Evolutionary conservation across 2,888 invertebrate genomes (phyloP).

Genomic region (Catocala sponsa): DNA sequence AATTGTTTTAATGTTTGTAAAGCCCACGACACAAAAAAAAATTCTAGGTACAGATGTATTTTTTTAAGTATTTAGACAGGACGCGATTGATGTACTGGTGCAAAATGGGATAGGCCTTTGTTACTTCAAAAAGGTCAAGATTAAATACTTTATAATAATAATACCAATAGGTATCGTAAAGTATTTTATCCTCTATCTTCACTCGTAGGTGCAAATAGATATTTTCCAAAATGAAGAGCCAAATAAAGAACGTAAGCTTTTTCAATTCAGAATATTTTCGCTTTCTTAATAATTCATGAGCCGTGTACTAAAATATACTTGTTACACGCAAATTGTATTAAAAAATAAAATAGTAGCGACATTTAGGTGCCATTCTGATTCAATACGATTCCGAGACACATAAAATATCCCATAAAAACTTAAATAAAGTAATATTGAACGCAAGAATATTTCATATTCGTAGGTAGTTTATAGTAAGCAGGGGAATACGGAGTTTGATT

Average conservation of each 20-base stretch:
- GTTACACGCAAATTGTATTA: not conserved
- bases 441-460: slow-evolving; percentile 20
- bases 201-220: too few species aligned
- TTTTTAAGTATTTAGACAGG: too few species aligned
- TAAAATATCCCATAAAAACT: slow-evolving; percentile 23
- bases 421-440: slow-evolving; percentile 2
- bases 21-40: too few species aligned
- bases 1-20: too few species aligned
- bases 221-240: too few species aligned
- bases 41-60: too few species aligned
- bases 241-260: not conserved
- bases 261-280: not conserved
- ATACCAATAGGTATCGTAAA: too few species aligned
- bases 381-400: slow-evolving; percentile 1
- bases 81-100: too few species aligned
- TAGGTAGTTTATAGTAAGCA: slow-evolving; percentile 19
- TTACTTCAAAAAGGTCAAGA: too few species aligned
- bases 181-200: too few species aligned
- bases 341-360: not conserved
- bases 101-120: too few species aligned
- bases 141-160: too few species aligned
- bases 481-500: slow-evolving; percentile 15
- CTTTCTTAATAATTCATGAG: not conserved
- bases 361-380: slow-evolving; percentile 14
- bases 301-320: not conserved